Conservation (phyloP, 2,797 vertebrate genomes). For the Smutsia gigantea region DNA sequence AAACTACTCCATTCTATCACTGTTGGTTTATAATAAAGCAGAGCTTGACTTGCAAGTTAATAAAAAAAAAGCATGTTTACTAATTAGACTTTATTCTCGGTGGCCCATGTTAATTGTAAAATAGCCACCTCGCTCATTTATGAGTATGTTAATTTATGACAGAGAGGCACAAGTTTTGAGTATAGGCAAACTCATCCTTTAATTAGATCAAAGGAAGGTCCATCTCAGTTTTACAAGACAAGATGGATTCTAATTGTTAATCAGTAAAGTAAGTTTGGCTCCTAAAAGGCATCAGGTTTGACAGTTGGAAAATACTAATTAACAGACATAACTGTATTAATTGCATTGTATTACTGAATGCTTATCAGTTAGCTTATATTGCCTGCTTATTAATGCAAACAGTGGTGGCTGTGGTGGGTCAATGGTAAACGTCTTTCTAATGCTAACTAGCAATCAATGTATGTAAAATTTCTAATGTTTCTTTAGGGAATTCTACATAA, state of each 20-base stretch:
- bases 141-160: slow-evolving; percentile 89
- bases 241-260: slow-evolving; percentile 86
- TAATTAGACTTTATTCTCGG: slow-evolving; percentile 88
- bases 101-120: slow-evolving; percentile 88
- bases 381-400: slow-evolving; percentile 86
- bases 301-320: slow-evolving; percentile 90
- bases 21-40: slow-evolving; percentile 85
- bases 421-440: slow-evolving; percentile 85
- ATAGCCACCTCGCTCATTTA: slow-evolving; percentile 87
- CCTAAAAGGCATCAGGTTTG: slow-evolving; percentile 86
- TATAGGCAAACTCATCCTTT: slow-evolving; percentile 81
- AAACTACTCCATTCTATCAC: slow-evolving; percentile 77
- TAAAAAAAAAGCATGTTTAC: slow-evolving; percentile 87
- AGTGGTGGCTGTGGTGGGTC: slow-evolving; percentile 85
- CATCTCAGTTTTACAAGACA: slow-evolving; percentile 84
- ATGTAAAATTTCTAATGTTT: slow-evolving; percentile 88
- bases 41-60: slow-evolving; percentile 87
- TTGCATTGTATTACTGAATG: slow-evolving; percentile 85
- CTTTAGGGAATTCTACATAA: slow-evolving; percentile 89
- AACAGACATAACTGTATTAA: slow-evolving; percentile 90
- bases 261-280: slow-evolving; percentile 87
- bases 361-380: slow-evolving; percentile 87
- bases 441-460: slow-evolving; percentile 88
- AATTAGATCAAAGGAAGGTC: slow-evolving; percentile 89
- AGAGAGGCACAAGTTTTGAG: slow-evolving; percentile 84